A percentile compares a stretch with the other conserved stretches of the same genome.
Conservation (phyloP, 1,140 invertebrate species). For the Phenacoccus solenopsis region DNA sequence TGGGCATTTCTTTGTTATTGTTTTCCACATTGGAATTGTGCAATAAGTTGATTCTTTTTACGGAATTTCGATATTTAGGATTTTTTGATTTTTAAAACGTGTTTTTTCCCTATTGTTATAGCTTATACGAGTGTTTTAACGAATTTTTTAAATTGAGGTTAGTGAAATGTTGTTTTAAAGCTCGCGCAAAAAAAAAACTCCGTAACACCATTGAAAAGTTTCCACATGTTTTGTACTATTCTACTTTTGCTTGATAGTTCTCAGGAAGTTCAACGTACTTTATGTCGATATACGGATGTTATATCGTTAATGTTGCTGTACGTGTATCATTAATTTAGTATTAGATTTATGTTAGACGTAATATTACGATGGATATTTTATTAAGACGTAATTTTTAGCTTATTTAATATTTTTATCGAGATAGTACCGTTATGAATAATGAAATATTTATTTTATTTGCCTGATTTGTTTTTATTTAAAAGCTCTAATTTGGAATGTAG, state of each 20-base stretch:
- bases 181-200: background rate
- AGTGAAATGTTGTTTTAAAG: background rate
- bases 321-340: background rate
- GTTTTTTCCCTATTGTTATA: background rate
- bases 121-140: background rate
- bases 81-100: too few relatives aligned
- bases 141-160: background rate
- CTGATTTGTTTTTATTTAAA: too few relatives aligned
- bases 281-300: background rate
- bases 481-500: too few relatives aligned
- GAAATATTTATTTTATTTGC: background rate
- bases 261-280: background rate
- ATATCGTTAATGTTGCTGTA: background rate
- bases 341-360: background rate
- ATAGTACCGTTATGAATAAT: background rate
- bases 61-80: background rate
- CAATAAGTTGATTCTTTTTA: background rate
- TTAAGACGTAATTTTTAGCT: background rate
- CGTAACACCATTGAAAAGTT: background rate
- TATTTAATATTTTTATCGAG: background rate
- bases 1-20: background rate
- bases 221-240: background rate
- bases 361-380: background rate
- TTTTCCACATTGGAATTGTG: slow-evolving; percentile 2
- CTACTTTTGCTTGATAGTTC: background rate